Percentiles rank a stretch among this genome's conserved stretches.
phyloP scores from a whole-genome alignment of 2,888 invertebrate species.

The Latheticus oryzae region DNA sequence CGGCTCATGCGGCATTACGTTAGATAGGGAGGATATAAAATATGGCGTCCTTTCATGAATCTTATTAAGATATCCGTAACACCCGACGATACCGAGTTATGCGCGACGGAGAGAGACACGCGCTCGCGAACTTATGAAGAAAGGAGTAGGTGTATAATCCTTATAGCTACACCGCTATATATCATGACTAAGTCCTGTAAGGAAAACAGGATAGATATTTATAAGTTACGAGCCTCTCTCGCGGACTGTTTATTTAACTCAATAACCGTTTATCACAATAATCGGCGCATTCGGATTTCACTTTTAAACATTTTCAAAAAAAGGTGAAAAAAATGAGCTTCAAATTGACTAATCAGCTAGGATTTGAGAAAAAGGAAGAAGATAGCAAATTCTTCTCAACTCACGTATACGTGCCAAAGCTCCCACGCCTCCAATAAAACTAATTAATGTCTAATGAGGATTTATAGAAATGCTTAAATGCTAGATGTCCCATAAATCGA shows the following conservation, averaged over 20 bases:
- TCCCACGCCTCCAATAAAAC: slow-evolving; percentile 52
- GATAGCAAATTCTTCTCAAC: slow-evolving; percentile 18
- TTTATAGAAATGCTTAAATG: slow-evolving; percentile 62
- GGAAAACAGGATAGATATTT: slow-evolving; percentile 68
- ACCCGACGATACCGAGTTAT: slow-evolving; percentile 69
- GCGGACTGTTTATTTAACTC: slow-evolving; percentile 66
- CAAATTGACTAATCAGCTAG: too few relatives aligned
- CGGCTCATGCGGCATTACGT: slow-evolving; percentile 63
- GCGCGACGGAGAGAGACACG: slow-evolving; percentile 57
- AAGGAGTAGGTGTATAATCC: slow-evolving; percentile 69
- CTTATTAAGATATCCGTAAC: slow-evolving; percentile 82
- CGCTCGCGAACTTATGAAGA: slow-evolving; percentile 67
- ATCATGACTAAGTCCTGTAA: slow-evolving; percentile 67
- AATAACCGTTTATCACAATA: slow-evolving; percentile 66
- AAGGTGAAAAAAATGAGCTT: too few relatives aligned
- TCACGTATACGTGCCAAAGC: slow-evolving; percentile 34
- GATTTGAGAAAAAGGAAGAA: neutral
- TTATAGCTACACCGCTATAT: slow-evolving; percentile 67
- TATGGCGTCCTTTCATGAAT: slow-evolving; percentile 87
- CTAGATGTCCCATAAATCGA: slow-evolving; percentile 65
- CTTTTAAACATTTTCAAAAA: too few relatives aligned
- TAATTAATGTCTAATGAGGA: slow-evolving; percentile 63
- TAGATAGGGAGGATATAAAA: slow-evolving; percentile 76
- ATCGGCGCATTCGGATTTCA: slow-evolving; percentile 47
- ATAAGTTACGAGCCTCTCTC: slow-evolving; percentile 65